Conservation (phyloP, 2,888 invertebrate genomes). For the Lutraria lutraria region DNA sequence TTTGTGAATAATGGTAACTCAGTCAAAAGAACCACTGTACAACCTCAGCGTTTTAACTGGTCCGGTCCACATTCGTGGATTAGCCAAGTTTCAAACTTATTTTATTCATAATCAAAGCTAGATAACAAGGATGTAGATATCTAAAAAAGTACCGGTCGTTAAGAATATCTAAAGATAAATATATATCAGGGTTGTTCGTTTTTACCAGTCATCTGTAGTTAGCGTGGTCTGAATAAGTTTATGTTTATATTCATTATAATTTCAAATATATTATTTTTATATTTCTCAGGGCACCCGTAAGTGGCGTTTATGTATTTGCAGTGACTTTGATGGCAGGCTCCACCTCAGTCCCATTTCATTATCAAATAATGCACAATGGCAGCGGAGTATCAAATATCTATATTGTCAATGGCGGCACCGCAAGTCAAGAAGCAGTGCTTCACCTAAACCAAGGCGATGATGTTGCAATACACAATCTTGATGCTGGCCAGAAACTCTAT, state of each 20-base stretch:
- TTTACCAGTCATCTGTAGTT: not conserved
- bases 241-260: not conserved
- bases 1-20: not conserved
- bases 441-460: slow-evolving; percentile 38
- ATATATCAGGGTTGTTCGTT: no score
- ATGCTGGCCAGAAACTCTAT: slow-evolving; percentile 13
- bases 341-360: not conserved
- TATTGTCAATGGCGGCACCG: slow-evolving; percentile 13
- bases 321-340: slow-evolving; percentile 23
- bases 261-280: not conserved
- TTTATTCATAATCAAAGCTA: no score
- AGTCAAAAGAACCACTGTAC: no score
- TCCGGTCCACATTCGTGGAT: no score
- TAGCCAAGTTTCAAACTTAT: no score
- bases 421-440: slow-evolving; percentile 30
- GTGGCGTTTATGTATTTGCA: slow-evolving; percentile 21
- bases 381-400: slow-evolving; percentile 20
- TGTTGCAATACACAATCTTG: slow-evolving; percentile 33
- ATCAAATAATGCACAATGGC: slow-evolving; percentile 5
- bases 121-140: no score
- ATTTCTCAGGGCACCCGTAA: slow-evolving; percentile 14
- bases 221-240: not conserved
- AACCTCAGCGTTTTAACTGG: no score
- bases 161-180: no score
- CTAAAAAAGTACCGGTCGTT: no score